Evolutionary conservation across 2,113 vertebrate species (phyloP).

Genomic region (Charina bottae): DNA sequence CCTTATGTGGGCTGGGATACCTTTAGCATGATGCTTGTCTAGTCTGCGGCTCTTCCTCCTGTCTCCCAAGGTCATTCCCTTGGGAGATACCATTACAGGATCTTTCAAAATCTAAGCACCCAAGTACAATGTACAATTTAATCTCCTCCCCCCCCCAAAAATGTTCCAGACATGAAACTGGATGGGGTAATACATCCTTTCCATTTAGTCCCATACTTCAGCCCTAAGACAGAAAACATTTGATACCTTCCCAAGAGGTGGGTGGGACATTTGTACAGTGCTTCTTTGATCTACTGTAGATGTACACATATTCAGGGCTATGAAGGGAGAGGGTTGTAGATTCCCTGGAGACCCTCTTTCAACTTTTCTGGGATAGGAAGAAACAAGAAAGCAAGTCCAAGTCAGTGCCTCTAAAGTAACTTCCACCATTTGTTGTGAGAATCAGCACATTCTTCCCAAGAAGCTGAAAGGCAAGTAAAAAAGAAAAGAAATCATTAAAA

Average conservation of each 20-base stretch:
- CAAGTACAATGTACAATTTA: neutral
- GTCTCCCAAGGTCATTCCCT: neutral
- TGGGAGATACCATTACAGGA: neutral
- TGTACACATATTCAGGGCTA: neutral
- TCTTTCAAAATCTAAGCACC: neutral
- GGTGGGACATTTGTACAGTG: neutral
- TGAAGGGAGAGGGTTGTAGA: neutral
- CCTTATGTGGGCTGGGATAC: neutral
- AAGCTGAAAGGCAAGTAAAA: constrained; percentile 32
- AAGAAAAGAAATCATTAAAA: constrained; percentile 32
- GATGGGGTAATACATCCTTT: neutral
- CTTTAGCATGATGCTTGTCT: neutral
- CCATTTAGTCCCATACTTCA: neutral
- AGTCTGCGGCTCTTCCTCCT: neutral
- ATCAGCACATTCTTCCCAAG: neutral
- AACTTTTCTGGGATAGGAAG: neutral
- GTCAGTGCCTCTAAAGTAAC: neutral
- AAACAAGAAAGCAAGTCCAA: constrained; percentile 6
- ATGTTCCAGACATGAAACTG: neutral
- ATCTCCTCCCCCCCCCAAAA: neutral
- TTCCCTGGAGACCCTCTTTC: neutral
- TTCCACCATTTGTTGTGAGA: constrained; percentile 13
- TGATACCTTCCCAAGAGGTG: neutral
- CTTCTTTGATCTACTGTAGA: neutral
- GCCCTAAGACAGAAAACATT: neutral